Conservation (phyloP, 2,113 vertebrate genomes). For the Ctenodactylus gundi region DNA sequence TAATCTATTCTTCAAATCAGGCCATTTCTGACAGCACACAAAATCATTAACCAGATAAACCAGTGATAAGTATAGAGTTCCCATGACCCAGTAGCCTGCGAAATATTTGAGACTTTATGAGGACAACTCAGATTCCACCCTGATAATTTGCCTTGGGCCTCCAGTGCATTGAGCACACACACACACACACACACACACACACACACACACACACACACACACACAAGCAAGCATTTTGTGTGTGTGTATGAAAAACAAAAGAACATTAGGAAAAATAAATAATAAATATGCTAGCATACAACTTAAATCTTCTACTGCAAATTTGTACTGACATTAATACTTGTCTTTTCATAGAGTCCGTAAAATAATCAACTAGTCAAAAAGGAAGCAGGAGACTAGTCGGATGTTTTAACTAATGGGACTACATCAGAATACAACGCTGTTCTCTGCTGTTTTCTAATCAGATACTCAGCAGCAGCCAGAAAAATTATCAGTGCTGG, state of each 20-base stretch:
- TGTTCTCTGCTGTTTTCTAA: neutral
- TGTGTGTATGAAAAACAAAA: too few species aligned
- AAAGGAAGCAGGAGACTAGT: neutral
- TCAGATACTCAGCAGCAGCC: neutral
- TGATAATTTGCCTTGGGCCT: too few species aligned
- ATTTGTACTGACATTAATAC: neutral
- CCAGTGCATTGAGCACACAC: too few species aligned
- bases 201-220: too few species aligned
- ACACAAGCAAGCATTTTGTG: too few species aligned
- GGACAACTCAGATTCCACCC: neutral
- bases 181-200: too few species aligned
- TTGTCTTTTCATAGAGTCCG: neutral
- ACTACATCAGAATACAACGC: neutral
- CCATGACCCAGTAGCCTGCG: neutral
- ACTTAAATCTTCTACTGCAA: neutral
- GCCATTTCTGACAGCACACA: neutral
- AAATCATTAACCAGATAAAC: neutral
- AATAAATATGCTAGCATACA: neutral
- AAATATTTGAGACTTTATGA: neutral
- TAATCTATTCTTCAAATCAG: neutral
- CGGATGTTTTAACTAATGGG: neutral
- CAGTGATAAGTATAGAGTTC: neutral
- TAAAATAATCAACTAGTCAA: neutral
- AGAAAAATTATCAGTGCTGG: neutral
- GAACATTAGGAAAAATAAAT: neutral